These are phyloP conservation scores for Nothobranchius kuhntae DNA, from an alignment of 2,113 vertebrate species.

Conservation along the genomic window DNA sequence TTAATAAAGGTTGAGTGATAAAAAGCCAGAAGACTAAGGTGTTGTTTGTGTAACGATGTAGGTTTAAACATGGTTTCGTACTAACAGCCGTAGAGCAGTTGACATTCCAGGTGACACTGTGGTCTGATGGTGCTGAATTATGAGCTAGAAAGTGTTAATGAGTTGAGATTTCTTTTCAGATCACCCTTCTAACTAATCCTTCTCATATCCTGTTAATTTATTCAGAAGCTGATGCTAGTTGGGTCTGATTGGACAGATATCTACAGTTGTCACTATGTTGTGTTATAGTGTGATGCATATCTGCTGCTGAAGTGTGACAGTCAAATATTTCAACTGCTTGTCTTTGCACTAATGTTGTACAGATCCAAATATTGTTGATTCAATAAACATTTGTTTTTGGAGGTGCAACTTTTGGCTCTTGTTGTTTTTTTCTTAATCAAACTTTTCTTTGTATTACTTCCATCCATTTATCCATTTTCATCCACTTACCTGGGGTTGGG, in stretches of 20 bases:
- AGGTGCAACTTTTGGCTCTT: conserved; percentile 13
- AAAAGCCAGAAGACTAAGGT: background rate
- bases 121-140: conserved; percentile 11
- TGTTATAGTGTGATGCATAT: conserved; percentile 55
- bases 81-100: background rate
- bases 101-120: conserved; percentile 3
- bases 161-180: conserved; percentile 1
- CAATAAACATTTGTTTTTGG: conserved; percentile 64
- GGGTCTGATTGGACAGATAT: conserved; percentile 35
- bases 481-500: too few relatives aligned
- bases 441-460: too few relatives aligned
- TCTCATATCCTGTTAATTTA: background rate
- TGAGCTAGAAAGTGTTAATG: conserved; percentile 1
- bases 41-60: background rate
- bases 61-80: background rate
- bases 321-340: conserved; percentile 51
- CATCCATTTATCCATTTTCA: too few relatives aligned
- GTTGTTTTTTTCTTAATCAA: too few relatives aligned
- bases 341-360: conserved; percentile 72
- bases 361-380: conserved; percentile 61
- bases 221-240: conserved; percentile 19
- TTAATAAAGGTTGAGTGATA: background rate
- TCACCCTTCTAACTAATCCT: background rate
- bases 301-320: conserved; percentile 48
- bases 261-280: conserved; percentile 42